Evolutionary conservation across 2,888 invertebrate species (phyloP).

Genomic region (Sphinx pinastri): DNA sequence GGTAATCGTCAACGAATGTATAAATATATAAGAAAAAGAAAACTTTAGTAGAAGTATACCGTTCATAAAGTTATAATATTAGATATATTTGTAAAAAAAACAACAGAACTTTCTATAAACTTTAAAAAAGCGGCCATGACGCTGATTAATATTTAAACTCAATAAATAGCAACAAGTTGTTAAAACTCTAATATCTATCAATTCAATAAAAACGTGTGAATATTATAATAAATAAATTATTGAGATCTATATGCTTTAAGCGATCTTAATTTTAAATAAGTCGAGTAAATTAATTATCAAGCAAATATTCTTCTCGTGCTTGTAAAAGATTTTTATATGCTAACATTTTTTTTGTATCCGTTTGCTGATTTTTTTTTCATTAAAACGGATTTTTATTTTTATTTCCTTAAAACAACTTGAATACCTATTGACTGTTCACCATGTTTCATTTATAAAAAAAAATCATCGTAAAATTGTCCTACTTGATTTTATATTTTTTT

Average conservation of each 20-base stretch:
- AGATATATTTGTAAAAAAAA: neutral
- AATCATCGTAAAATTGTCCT: too few relatives aligned
- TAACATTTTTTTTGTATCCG: neutral
- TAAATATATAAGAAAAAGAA: neutral
- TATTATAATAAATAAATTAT: too few relatives aligned
- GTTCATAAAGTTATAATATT: neutral
- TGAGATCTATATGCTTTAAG: neutral
- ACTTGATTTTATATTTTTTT: too few relatives aligned
- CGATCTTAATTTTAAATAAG: neutral
- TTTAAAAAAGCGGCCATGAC: neutral
- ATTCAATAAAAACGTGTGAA: neutral
- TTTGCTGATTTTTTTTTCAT: neutral
- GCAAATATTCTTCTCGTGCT: too few relatives aligned
- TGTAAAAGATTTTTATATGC: too few relatives aligned
- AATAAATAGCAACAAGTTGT: neutral
- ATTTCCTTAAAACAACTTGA: too few relatives aligned
- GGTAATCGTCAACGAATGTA: neutral
- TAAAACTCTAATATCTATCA: constrained; percentile 1
- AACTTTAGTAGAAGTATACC: neutral
- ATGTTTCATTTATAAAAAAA: too few relatives aligned
- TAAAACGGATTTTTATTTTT: neutral
- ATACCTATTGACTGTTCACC: too few relatives aligned
- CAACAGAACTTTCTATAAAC: neutral
- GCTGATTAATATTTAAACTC: constrained; percentile 1
- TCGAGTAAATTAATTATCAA: too few relatives aligned